A percentile compares a stretch with the other conserved stretches of the same genome.
These are phyloP conservation scores for Lucilia cuprina DNA, from an alignment of 1,140 invertebrate species.

Conservation along the genomic window DNA sequence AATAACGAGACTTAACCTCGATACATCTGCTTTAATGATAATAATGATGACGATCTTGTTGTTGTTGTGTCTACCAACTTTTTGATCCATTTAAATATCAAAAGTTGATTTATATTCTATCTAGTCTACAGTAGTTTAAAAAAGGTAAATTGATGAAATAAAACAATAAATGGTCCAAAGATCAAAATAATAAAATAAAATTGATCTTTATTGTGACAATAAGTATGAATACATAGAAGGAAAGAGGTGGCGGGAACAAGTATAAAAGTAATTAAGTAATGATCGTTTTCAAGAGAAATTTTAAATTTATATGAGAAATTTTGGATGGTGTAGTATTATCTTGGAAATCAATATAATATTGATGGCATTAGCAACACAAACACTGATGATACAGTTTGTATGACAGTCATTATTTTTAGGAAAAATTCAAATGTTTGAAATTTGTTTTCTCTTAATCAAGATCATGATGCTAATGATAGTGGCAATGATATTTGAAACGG, in stretches of 20 bases:
- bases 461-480: neutral
- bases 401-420: neutral
- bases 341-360: neutral
- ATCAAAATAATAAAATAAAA: neutral
- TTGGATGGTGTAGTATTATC: too few relatives aligned
- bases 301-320: too few relatives aligned
- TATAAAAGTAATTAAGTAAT: too few relatives aligned
- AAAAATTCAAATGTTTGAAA: neutral
- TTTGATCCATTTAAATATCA: neutral
- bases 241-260: neutral
- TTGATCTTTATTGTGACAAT: neutral
- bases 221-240: neutral
- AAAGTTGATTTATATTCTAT: neutral
- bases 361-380: neutral
- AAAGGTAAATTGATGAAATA: too few relatives aligned
- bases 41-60: neutral
- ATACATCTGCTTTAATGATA: slow-evolving; percentile 2
- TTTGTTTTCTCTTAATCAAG: neutral
- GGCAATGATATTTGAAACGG: too few relatives aligned
- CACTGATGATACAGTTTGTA: neutral
- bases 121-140: neutral
- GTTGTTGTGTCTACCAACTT: neutral
- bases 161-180: neutral
- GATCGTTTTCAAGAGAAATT: too few relatives aligned
- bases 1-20: slow-evolving; percentile 1